Conservation (phyloP, 2,797 vertebrate genomes). For the Graptemys geographica region DNA sequence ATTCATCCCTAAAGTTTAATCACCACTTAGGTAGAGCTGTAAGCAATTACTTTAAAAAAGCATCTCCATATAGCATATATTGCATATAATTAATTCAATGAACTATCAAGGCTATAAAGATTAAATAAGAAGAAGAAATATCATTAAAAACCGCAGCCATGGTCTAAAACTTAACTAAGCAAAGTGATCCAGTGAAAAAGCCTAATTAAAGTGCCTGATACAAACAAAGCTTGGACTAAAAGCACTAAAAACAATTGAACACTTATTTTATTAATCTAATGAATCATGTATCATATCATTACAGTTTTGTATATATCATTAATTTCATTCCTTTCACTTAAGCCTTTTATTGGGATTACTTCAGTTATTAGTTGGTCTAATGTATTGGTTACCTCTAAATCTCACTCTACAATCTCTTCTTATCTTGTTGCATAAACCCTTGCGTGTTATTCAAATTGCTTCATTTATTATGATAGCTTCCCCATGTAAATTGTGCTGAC, state of each 20-base stretch:
- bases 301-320: conserved; percentile 99
- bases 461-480: conserved; percentile 99
- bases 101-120: conserved; percentile 95
- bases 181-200: conserved; percentile 96
- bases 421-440: conserved; percentile 99
- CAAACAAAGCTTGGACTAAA: conserved; percentile 92
- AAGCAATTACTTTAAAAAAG: conserved; percentile 81
- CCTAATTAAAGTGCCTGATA: conserved; percentile 97
- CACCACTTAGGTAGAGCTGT: conserved; percentile 77
- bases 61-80: conserved; percentile 84
- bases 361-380: conserved; percentile 99
- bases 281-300: conserved; percentile 99
- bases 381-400: conserved; percentile 99
- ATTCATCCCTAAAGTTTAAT: conserved; percentile 78
- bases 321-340: conserved; percentile 99
- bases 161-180: conserved; percentile 98
- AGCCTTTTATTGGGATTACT: conserved; percentile 99
- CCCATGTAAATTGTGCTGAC: conserved; percentile 99
- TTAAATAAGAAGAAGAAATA: conserved; percentile 96
- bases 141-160: conserved; percentile 89
- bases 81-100: conserved; percentile 94
- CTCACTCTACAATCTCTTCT: conserved; percentile 98
- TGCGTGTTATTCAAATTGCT: conserved; percentile 99
- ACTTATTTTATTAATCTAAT: conserved; percentile 99
- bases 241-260: conserved; percentile 94